A percentile compares a stretch with the other conserved stretches of the same genome.
Evolutionary conservation across 2,888 invertebrate genomes (phyloP).

Genomic region (Anthophora plumipes): DNA sequence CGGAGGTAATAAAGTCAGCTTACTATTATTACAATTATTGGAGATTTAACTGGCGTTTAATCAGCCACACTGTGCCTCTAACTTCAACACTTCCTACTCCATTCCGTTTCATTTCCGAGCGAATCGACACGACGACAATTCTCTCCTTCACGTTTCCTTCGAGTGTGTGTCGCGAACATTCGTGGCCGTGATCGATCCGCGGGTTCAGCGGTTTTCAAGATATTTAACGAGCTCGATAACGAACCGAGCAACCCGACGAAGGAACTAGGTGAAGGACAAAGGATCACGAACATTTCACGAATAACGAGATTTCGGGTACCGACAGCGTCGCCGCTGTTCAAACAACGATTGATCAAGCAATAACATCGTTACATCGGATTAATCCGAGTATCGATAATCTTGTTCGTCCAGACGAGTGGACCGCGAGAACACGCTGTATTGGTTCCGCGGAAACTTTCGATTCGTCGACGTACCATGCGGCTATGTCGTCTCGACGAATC

Average conservation of each 20-base stretch:
- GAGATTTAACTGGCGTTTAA: neutral
- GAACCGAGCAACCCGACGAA: neutral
- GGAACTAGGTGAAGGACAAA: constrained; percentile 38
- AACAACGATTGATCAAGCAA: constrained; percentile 71
- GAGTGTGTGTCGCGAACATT: constrained; percentile 4
- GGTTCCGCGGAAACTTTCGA: constrained; percentile 47
- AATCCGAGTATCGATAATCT: constrained; percentile 72
- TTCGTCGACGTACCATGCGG: constrained; percentile 33
- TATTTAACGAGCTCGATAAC: constrained; percentile 45
- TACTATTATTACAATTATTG: no score
- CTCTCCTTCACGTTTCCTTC: neutral
- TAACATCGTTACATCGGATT: constrained; percentile 70
- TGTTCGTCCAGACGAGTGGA: constrained; percentile 54
- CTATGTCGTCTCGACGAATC: constrained; percentile 12
- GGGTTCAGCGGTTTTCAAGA: constrained; percentile 42
- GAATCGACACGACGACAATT: neutral
- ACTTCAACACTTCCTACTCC: neutral
- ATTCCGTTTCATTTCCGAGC: constrained; percentile 2
- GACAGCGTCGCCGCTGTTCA: constrained; percentile 40
- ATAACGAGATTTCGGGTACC: constrained; percentile 20
- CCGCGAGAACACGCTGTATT: constrained; percentile 65
- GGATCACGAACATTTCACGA: constrained; percentile 12
- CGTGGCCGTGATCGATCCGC: constrained; percentile 37
- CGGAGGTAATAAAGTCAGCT: no score
- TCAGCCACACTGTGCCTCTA: neutral